These are phyloP conservation scores for Mus caroli DNA, from an alignment of 2,797 vertebrate genomes.

Conservation along the genomic window DNA sequence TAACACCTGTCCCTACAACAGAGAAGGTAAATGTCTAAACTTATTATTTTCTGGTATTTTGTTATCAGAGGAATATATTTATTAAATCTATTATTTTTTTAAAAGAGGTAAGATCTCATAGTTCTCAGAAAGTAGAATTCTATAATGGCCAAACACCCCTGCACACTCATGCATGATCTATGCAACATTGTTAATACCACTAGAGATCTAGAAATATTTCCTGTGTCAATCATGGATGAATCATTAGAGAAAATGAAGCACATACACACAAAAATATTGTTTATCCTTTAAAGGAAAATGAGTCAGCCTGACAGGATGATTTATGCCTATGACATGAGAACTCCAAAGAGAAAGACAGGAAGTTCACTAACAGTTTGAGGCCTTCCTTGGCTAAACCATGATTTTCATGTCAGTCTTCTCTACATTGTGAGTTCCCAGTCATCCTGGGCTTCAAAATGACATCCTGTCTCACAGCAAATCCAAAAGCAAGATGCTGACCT, in stretches of 20 bases:
- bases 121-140: not conserved
- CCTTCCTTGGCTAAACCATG: too few relatives aligned
- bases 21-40: not conserved
- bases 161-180: too few relatives aligned
- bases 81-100: not conserved
- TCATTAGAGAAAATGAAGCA: not conserved
- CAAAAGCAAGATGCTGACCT: too few relatives aligned
- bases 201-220: not conserved
- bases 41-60: not conserved
- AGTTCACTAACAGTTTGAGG: rapidly evolving
- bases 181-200: too few relatives aligned
- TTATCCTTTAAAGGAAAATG: not conserved
- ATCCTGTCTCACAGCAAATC: too few relatives aligned
- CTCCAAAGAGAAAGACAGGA: not conserved
- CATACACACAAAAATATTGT: too few relatives aligned
- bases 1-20: not conserved
- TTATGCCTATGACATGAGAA: not conserved
- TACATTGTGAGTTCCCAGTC: too few relatives aligned
- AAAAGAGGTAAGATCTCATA: not conserved
- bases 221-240: not conserved
- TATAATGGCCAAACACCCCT: not conserved
- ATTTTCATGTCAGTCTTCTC: too few relatives aligned
- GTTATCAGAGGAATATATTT: not conserved
- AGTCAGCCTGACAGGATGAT: too few relatives aligned
- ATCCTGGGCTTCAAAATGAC: too few relatives aligned